These are phyloP conservation scores for Andrena fulva DNA, from an alignment of 2,888 invertebrate species.

Conservation along the genomic window DNA sequence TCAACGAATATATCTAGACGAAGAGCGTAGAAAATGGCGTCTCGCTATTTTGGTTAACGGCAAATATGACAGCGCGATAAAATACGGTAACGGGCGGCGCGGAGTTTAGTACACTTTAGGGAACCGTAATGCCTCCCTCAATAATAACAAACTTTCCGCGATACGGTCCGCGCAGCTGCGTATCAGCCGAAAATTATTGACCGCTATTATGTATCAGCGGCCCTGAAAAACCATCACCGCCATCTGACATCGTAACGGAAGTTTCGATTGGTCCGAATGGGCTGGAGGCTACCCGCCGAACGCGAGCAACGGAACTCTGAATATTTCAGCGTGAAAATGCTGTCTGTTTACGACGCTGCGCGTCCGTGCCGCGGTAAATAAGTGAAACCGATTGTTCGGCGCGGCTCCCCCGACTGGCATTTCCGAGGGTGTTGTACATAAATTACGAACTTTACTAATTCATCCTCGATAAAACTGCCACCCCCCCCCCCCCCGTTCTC, in stretches of 20 bases:
- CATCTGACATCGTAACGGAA: slow-evolving; percentile 12
- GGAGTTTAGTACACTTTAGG: slow-evolving; percentile 46
- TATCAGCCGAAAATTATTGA: slow-evolving; percentile 33
- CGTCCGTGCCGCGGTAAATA: background rate
- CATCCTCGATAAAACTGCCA: slow-evolving; percentile 18
- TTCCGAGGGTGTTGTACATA: background rate
- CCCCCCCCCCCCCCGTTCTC: background rate
- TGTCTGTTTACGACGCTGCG: too few species aligned
- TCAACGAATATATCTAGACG: slow-evolving; percentile 16
- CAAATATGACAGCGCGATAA: slow-evolving; percentile 45
- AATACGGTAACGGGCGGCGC: slow-evolving; percentile 34
- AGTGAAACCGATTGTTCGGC: slow-evolving; percentile 11
- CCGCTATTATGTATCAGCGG: slow-evolving; percentile 8
- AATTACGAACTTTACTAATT: slow-evolving; percentile 34
- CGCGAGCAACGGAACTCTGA: background rate
- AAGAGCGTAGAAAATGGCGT: slow-evolving; percentile 40
- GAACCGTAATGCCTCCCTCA: slow-evolving; percentile 29
- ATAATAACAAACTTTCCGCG: slow-evolving; percentile 47
- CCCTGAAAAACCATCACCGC: background rate
- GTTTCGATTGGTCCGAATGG: background rate
- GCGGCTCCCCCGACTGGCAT: background rate
- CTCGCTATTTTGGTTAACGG: slow-evolving; percentile 47
- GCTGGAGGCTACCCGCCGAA: background rate
- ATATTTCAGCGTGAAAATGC: background rate
- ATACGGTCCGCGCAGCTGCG: slow-evolving; percentile 18